Evolutionary conservation across 2,888 invertebrate species (phyloP), one percentile per base, ranked within the genome.

Genomic region (Dasysyrphus albostriatus): DNA sequence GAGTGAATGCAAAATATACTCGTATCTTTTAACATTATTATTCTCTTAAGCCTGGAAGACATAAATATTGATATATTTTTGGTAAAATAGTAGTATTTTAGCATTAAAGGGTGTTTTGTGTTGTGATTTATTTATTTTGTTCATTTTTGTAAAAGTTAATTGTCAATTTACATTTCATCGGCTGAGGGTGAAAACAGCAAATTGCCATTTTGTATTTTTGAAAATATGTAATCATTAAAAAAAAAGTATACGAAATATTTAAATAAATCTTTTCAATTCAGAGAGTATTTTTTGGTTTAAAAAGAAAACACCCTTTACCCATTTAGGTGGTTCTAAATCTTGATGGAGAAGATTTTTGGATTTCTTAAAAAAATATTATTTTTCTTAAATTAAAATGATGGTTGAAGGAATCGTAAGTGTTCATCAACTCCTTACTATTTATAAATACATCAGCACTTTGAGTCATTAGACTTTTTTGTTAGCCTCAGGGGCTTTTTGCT

Each of bases 21-120:
- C n/a, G n/a, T n/a, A 1, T 54, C 29, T 44, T 65, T 29, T 19
- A 0, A 32, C 7, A 24, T 29, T 29, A 14, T 63, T 47, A 47
- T 67, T 42, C 0, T 58, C 19, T 5, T 42, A 16, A 19, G 14
- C 34, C 58, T 58, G 44, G 24, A 59, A 72, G 72, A 58, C 19
- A 58, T 10, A 8, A 29, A 19, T n/a, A 42, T 9, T 16, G 37
- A 44, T n/a, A 2, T 42, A 12, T 58, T 42, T 42, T 59, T 37
- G 10, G n/a, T n/a, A n/a, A n/a, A n/a, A n/a, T n/a, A 10, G 5
- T 29, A 56, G 14, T 7, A 5, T 44, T 2, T 44, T 7, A 44
- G 7, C 44, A 44, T 1, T 5, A 42, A 1, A 16, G 47, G n/a
- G 24, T 51, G 19, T 56, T 54, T n/a, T n/a, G n/a, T n/a, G n/a